Conservation (phyloP, 1,140 invertebrate species). For the Meloidogyne hapla region DNA sequence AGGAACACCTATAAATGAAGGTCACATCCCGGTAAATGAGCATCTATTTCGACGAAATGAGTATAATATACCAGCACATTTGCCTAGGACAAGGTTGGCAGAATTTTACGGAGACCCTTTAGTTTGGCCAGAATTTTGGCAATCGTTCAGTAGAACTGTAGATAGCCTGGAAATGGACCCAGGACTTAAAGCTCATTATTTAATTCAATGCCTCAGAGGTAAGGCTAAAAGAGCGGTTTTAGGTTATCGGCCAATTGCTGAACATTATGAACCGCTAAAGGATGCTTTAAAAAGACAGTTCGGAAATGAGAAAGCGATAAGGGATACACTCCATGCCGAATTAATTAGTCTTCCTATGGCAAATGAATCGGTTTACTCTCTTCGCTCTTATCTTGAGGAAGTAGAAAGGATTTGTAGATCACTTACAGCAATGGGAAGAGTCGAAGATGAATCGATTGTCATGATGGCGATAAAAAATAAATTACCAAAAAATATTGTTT, state of each 20-base stretch:
- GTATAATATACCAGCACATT: too few relatives aligned
- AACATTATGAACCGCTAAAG: neutral
- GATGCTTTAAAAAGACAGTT: neutral
- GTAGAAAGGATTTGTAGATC: slow-evolving; percentile 14
- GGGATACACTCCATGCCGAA: neutral
- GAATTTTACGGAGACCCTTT: too few relatives aligned
- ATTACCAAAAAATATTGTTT: neutral
- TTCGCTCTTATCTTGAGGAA: neutral
- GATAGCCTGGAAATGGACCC: too few relatives aligned
- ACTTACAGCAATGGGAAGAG: neutral
- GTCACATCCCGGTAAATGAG: too few relatives aligned
- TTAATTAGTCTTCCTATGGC: slow-evolving; percentile 5
- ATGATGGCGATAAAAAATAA: slow-evolving; percentile 9
- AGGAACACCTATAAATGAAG: too few relatives aligned
- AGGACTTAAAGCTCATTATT: neutral
- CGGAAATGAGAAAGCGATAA: neutral
- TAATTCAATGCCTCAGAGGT: slow-evolving; percentile 8
- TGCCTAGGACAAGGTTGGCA: too few relatives aligned
- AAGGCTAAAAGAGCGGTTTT: neutral
- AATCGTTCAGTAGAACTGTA: too few relatives aligned
- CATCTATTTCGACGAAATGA: too few relatives aligned
- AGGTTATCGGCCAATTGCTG: neutral
- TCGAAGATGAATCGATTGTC: neutral
- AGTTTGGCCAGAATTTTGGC: too few relatives aligned
- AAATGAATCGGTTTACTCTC: neutral